These are phyloP conservation scores for fruit fly (Drosophila melanogaster) DNA, from an alignment of 1,140 invertebrate genomes.

Conservation along the genomic window Release_6_plus_ISO1_MT NT_033779.5:10205501-10206000, in stretches of 20 bases:
- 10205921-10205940: constrained; percentile 92
- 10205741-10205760: constrained; percentile 96
- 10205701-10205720: constrained; percentile 97
- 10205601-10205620: constrained; percentile 61
- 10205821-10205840: constrained; percentile 89
- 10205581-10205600: constrained; percentile 75
- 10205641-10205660: constrained; percentile 52
- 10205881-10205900: constrained; percentile 88
- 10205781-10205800: constrained; percentile 94
- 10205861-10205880: constrained; percentile 95
- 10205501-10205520: constrained; percentile 79
- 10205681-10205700: constrained; percentile 97
- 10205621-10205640: constrained; percentile 53
- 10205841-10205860: constrained; percentile 99
- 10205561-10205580: constrained; percentile 75
- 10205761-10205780: constrained; percentile 96
- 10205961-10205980: constrained; percentile 89
- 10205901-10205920: constrained; percentile 88
- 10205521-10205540: constrained; percentile 70
- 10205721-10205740: constrained; percentile 95
- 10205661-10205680: constrained; percentile 86
- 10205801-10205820: constrained; percentile 61
- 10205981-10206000: constrained; percentile 89
- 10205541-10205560: constrained; percentile 82
- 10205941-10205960: constrained; percentile 87